phyloP scores from a whole-genome alignment of 1,140 invertebrate genomes.

The Helicoverpa zea region DNA sequence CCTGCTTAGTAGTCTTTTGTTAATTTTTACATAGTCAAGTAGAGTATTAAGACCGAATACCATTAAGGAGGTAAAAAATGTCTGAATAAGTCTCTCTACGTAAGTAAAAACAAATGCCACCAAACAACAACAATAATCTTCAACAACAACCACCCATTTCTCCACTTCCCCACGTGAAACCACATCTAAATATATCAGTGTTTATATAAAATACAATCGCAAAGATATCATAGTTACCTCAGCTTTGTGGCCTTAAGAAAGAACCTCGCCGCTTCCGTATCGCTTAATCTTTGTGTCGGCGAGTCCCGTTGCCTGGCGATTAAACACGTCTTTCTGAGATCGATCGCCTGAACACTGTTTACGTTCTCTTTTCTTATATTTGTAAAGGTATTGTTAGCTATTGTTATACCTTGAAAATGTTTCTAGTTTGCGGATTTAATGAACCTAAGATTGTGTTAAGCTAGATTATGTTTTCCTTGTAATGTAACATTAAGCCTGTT shows the following conservation, averaged over 20 bases:
- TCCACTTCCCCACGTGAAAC: neutral
- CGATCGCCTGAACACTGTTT: slow-evolving; percentile 55
- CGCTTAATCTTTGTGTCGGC: slow-evolving; percentile 58
- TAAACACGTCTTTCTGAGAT: slow-evolving; percentile 62
- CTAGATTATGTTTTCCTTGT: too few relatives aligned
- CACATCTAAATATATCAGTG: neutral
- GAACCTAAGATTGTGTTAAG: neutral
- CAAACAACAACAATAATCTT: too few relatives aligned
- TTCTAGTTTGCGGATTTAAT: neutral
- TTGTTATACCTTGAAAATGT: slow-evolving; percentile 32
- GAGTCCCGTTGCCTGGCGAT: slow-evolving; percentile 60
- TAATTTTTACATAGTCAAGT: too few relatives aligned
- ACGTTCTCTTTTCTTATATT: slow-evolving; percentile 34
- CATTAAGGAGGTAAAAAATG: too few relatives aligned
- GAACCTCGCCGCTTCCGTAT: slow-evolving; percentile 34
- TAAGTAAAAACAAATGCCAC: too few relatives aligned
- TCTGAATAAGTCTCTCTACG: too few relatives aligned
- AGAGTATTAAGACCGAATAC: too few relatives aligned
- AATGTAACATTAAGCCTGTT: too few relatives aligned
- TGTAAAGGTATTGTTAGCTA: slow-evolving; percentile 20
- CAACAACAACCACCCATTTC: neutral
- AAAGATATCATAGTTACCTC: slow-evolving; percentile 35
- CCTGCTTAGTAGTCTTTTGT: too few relatives aligned
- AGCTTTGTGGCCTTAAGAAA: slow-evolving; percentile 38
- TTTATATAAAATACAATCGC: slow-evolving; percentile 4